Conservation (phyloP, 2,888 invertebrate genomes). For the Rhagonycha fulva region DNA sequence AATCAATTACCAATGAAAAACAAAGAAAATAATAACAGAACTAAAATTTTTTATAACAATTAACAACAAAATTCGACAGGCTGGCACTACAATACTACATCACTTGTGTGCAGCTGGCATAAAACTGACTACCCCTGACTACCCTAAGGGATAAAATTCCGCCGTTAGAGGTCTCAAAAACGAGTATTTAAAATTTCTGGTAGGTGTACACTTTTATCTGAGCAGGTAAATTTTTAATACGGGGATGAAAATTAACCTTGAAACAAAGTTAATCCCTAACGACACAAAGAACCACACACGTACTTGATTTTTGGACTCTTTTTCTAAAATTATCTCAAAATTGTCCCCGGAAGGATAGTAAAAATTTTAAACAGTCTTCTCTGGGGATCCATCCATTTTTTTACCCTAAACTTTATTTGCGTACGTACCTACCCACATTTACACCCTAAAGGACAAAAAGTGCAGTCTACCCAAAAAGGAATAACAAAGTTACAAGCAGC, state of each 20-base stretch:
- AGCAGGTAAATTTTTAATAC: slow-evolving; percentile 19
- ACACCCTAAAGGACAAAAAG: neutral
- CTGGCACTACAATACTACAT: neutral
- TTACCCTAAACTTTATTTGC: neutral
- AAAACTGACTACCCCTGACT: neutral
- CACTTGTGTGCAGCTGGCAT: neutral
- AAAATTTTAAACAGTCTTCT: neutral
- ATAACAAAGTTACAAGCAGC: neutral
- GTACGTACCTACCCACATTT: neutral
- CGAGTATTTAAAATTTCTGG: slow-evolving; percentile 21
- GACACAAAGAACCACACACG: neutral
- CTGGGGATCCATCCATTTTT: neutral
- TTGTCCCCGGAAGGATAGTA: neutral
- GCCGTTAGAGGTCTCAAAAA: slow-evolving; percentile 23
- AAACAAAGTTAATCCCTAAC: neutral
- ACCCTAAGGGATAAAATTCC: slow-evolving; percentile 20
- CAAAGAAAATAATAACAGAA: neutral
- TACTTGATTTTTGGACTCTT: neutral
- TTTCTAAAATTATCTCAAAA: neutral
- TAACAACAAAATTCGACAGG: neutral
- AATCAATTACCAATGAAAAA: neutral
- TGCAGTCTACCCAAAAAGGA: neutral
- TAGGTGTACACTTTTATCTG: slow-evolving; percentile 19
- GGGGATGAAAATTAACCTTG: slow-evolving; percentile 5
- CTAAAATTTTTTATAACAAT: neutral